Base-by-base conservation (phyloP, 2,888 invertebrate genomes). In the Nebria salina region DNA sequence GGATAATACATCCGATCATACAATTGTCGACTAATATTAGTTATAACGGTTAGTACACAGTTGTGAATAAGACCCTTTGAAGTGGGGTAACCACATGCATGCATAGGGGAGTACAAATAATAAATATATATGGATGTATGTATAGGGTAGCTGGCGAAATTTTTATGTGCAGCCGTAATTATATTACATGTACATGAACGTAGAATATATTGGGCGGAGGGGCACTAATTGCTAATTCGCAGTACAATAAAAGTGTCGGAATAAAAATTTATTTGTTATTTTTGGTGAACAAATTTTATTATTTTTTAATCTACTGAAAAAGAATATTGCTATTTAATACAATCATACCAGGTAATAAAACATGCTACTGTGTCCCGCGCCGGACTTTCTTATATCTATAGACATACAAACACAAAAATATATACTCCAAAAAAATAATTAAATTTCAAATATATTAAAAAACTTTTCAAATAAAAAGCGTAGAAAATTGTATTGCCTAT, bases 201-300 rank as follows among this genome's bases (percentile, higher is more conserved):
- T 68, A 68, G 68, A 68, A 54, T 54, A 54, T 54, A 7, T 26
- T 72, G 13, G 64, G 64, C 70, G 72, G 26, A 64, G 72, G 34
- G 72, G 64, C 77, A 41, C 77, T 77, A 77, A 77, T 77, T 77
- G 77, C 77, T 72, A 72, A 77, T 77, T 70, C 72, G 78, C 78
- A 78, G 72, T 25, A 41, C 66, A 65, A 78, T 78, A 74, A 78
- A 78, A 78, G 74, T 78, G 78, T 78, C 78, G 72, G 68, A 78
- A 74, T 78, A 78, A 74, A 78, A 78, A 78, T 78, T 78, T 78
- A 78, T 78, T 73, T 74, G 78, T 78, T 73, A 73, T 74, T 78
- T 78, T 74, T 74, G 65, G 64, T 43, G 72, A 70, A 43, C 73
- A 78, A 78, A 78, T 78, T 78, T 73, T 54, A 13, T 54, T 78